Evolutionary conservation across 37 sponge, comb jelly and placozoan genomes (phyloP).

Genomic region (Crambe crambe): DNA sequence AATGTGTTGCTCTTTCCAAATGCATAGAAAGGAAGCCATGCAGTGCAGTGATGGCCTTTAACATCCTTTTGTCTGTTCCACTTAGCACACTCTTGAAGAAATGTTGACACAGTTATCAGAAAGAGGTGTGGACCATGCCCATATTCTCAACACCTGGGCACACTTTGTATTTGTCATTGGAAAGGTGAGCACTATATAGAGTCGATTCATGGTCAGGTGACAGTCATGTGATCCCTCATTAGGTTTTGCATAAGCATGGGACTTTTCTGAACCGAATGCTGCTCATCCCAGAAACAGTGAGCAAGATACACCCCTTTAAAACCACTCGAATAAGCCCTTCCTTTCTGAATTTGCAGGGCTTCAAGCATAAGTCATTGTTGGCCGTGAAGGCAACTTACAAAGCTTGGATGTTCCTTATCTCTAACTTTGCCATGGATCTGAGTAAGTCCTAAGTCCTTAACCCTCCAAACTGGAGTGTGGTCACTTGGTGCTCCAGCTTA

Average conservation of each 20-base stretch:
- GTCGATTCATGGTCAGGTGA: neutral
- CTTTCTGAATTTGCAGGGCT: slow-evolving; percentile 6
- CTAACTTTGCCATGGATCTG: slow-evolving; percentile 20
- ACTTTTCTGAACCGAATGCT: slow-evolving; percentile 49
- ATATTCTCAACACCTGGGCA: slow-evolving; percentile 25
- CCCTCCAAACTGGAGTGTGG: neutral
- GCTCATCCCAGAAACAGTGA: slow-evolving; percentile 35
- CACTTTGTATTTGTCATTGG: slow-evolving; percentile 30
- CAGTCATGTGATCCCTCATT: neutral
- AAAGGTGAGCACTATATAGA: neutral
- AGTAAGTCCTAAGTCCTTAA: neutral
- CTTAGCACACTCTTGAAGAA: neutral
- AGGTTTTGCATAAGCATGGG: slow-evolving; percentile 27
- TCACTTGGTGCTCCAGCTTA: neutral
- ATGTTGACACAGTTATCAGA: slow-evolving; percentile 17
- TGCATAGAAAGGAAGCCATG: neutral
- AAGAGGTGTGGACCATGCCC: neutral
- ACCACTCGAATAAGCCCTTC: neutral
- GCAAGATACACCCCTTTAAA: neutral
- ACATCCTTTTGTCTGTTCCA: neutral
- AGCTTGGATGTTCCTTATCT: slow-evolving; percentile 33
- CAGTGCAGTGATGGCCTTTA: too few species aligned
- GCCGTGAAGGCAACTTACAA: slow-evolving; percentile 35
- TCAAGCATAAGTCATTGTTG: slow-evolving; percentile 16
- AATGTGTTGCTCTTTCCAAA: neutral